A percentile compares a stretch with the other conserved stretches of the same genome.
Evolutionary conservation across 2,888 invertebrate genomes (phyloP).

Genomic region (Polymixis flavicincta): DNA sequence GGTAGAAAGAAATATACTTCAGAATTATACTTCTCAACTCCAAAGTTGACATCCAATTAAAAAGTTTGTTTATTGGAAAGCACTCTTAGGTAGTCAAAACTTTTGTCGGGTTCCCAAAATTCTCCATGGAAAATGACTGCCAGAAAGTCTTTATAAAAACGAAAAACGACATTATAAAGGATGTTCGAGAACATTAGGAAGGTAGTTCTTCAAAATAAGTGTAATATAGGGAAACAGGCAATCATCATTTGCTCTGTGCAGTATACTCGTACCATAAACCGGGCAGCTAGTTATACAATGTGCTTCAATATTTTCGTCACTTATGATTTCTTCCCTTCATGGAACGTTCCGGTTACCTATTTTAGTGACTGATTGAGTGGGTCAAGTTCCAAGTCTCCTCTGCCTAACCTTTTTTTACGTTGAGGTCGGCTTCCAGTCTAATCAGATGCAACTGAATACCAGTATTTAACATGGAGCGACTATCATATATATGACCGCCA

Average conservation of each 20-base stretch:
- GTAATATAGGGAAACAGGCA: constrained; percentile 36
- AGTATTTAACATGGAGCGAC: too few species aligned
- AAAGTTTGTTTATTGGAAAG: constrained; percentile 20
- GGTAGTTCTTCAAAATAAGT: constrained; percentile 28
- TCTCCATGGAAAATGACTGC: neutral
- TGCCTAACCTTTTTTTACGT: too few species aligned
- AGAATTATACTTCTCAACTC: constrained; percentile 11
- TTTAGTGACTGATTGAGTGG: neutral
- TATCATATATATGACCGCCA: too few species aligned
- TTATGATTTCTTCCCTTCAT: constrained; percentile 28
- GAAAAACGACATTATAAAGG: constrained; percentile 9
- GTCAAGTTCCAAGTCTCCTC: neutral
- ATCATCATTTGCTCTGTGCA: constrained; percentile 46
- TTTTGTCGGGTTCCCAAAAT: constrained; percentile 1
- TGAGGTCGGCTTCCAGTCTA: too few species aligned
- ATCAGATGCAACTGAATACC: too few species aligned
- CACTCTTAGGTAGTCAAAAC: constrained; percentile 4
- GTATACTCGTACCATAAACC: constrained; percentile 8
- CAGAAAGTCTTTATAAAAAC: neutral
- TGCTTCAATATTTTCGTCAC: constrained; percentile 16
- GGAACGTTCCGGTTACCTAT: neutral
- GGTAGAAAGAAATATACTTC: neutral
- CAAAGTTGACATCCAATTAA: constrained; percentile 28
- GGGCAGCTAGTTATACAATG: constrained; percentile 16
- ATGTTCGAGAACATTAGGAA: neutral